Percentiles rank a stretch among this genome's conserved stretches.
Evolutionary conservation across 1,140 invertebrate genomes (phyloP).

Genomic region (Pararge aegeria): DNA sequence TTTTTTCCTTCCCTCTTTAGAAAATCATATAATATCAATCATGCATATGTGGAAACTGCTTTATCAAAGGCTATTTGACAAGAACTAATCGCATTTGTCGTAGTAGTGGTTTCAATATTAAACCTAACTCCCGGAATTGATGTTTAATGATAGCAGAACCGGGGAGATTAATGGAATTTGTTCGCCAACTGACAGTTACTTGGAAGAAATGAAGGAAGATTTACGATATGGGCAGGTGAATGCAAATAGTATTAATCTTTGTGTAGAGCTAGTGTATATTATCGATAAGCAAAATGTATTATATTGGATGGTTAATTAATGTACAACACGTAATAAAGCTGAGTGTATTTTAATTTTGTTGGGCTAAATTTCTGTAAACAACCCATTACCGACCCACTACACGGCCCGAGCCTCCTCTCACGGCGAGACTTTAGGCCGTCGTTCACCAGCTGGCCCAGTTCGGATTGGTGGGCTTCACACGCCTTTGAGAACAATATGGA

Average conservation of each 20-base stretch:
- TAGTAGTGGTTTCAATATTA: conserved; percentile 26
- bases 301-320: conserved; percentile 46
- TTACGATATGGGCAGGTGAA: conserved; percentile 34
- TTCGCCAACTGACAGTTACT: conserved; percentile 35
- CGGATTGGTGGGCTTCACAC: no score
- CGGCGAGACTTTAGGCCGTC: no score
- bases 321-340: background rate
- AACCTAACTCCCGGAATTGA: conserved; percentile 32
- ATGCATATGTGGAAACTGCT: conserved; percentile 13
- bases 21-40: conserved; percentile 1
- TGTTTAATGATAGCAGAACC: conserved; percentile 30
- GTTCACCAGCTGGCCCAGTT: no score
- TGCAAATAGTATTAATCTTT: conserved; percentile 31
- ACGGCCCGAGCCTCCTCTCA: no score
- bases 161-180: conserved; percentile 37
- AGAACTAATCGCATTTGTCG: conserved; percentile 31
- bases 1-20: no score
- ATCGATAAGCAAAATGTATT: conserved; percentile 23
- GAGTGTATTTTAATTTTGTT: background rate
- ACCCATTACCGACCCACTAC: no score
- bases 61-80: conserved; percentile 29
- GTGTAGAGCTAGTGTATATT: conserved; percentile 14
- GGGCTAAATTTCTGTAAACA: background rate
- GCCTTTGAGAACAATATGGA: no score
- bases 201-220: conserved; percentile 36